Percentiles rank a stretch among this genome's conserved stretches.
These are phyloP conservation scores for Paguma larvata DNA, from an alignment of 2,797 vertebrate genomes.

Conservation along the genomic window DNA sequence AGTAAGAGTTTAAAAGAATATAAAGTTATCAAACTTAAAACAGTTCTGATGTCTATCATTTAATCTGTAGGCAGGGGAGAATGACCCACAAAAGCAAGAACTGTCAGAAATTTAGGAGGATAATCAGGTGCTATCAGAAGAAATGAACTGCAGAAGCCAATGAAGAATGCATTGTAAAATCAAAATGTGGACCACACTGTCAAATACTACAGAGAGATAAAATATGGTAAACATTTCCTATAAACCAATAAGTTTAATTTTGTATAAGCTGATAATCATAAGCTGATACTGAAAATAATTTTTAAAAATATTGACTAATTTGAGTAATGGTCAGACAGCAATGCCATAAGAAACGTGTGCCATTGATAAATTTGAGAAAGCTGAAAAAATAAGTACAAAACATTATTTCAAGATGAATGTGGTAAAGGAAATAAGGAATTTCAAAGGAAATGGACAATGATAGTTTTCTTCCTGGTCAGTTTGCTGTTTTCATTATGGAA, in stretches of 20 bases:
- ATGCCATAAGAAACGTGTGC: not conserved
- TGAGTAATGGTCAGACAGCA: not conserved
- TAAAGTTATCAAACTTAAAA: constrained; percentile 24
- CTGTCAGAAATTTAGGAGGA: not conserved
- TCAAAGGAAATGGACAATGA: not conserved
- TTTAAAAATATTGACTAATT: not conserved
- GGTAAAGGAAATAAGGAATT: not conserved
- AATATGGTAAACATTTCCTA: not conserved
- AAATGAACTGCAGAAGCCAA: not conserved
- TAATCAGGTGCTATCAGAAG: not conserved
- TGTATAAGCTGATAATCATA: not conserved
- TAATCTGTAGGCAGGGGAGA: not conserved
- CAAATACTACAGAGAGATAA: not conserved
- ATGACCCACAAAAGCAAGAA: no score
- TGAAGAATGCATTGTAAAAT: not conserved
- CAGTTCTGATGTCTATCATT: not conserved
- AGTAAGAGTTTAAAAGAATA: constrained; percentile 22
- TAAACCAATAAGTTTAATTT: not conserved
- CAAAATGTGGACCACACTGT: not conserved
- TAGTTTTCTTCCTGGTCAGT: not conserved
- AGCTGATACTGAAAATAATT: not conserved
- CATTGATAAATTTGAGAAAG: not conserved
- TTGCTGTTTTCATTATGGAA: not conserved
- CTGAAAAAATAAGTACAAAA: not conserved
- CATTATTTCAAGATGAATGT: not conserved